Evolutionary conservation across 2,888 invertebrate genomes (phyloP).

Genomic region (Netelia virgata): DNA sequence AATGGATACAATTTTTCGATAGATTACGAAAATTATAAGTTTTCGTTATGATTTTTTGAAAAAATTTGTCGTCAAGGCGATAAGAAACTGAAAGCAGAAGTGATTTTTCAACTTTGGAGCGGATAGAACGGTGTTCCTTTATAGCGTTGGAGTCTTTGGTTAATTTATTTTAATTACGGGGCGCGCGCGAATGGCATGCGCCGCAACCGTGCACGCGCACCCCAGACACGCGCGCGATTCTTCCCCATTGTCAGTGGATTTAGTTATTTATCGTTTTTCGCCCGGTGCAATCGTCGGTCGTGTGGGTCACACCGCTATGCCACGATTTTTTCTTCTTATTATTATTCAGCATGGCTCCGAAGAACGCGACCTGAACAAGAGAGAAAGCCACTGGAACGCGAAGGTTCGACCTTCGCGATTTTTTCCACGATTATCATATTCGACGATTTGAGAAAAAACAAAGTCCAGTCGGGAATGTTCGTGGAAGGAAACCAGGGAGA

Average conservation of each 20-base stretch:
- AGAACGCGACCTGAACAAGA: slow-evolving; percentile 42
- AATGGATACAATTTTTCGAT: neutral
- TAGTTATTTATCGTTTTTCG: slow-evolving; percentile 79
- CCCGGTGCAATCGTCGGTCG: slow-evolving; percentile 45
- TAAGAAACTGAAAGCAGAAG: neutral
- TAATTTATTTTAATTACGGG: slow-evolving; percentile 82
- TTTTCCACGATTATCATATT: slow-evolving; percentile 10
- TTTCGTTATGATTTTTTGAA: too few relatives aligned
- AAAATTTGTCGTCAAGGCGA: too few relatives aligned
- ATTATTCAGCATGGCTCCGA: neutral
- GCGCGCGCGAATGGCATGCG: slow-evolving; percentile 75
- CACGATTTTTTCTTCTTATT: slow-evolving; percentile 54
- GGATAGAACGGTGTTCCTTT: slow-evolving; percentile 3
- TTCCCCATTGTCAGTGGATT: slow-evolving; percentile 79
- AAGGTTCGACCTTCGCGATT: slow-evolving; percentile 51
- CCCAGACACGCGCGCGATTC: slow-evolving; percentile 70
- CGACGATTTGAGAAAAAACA: slow-evolving; percentile 10
- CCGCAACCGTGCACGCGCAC: slow-evolving; percentile 58
- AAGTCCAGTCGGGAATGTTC: neutral
- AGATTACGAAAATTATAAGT: too few relatives aligned
- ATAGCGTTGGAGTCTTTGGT: slow-evolving; percentile 71
- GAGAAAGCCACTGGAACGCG: slow-evolving; percentile 49
- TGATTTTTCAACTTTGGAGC: neutral
- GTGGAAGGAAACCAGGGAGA: neutral
- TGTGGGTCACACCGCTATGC: slow-evolving; percentile 51